Evolutionary conservation across 1,140 invertebrate genomes (phyloP), one percentile per base, ranked within the genome.

Genomic region (Holcopasites calliopsidis): DNA sequence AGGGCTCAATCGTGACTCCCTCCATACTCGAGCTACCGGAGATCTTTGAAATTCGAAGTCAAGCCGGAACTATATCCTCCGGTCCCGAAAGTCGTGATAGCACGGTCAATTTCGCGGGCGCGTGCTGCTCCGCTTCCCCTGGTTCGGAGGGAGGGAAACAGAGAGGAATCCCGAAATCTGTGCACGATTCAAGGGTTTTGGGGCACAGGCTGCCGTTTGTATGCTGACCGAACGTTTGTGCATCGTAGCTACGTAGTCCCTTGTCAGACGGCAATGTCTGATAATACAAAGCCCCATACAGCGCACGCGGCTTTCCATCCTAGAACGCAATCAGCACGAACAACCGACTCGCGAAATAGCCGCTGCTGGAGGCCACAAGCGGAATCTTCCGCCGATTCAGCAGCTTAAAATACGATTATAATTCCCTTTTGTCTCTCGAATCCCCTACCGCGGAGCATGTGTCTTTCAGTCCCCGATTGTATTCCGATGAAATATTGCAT

Each of bases 371-470:
- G 54, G 64, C 33, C 70, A 68, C 78, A 80, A 76, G 76, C 78
- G 60, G 33, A 65, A 60, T 70, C 57, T 58, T 68, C 65, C 33
- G 72, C 38, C 47, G 58, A 76, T 71, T 71, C 65, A 70, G 42
- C 42, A 57, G 73, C 74, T 75, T 84, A 80, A 84, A 84, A 77
- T 84, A 64, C 75, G 79, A 84, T 84, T 84, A 84, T 84, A 81
- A 84, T 84, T 82, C 75, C 79, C 65, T 68, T 62, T 69, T 86
- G 80, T 85, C 80, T 76, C 52, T 78, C 83, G 79, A 86, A 86
- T 85, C 77, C 79, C 57, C 16, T 69, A 60, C 11, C 6, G 28
- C 35, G 58, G 72, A 54, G 74, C 60, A 33, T 73, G 62, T 77
- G 79, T 76, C 77, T 78, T 83, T 69, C 47, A 44, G 18, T 6